Percentiles rank a stretch among this genome's conserved stretches.
Conservation (phyloP, 2,113 vertebrate genomes). For the Campylomormyrus numenius region DNA sequence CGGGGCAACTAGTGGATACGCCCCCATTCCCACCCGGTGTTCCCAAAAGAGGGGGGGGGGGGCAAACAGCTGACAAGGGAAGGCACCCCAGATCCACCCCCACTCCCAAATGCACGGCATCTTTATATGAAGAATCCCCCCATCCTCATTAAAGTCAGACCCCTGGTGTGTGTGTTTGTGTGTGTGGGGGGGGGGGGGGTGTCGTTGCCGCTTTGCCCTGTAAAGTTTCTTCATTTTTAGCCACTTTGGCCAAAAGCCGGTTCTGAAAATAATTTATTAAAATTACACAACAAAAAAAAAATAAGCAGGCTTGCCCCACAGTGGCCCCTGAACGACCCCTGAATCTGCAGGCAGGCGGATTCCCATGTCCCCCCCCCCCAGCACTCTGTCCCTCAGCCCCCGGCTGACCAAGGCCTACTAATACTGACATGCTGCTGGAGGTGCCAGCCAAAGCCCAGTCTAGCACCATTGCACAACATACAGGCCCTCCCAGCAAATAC, state of each 20-base stretch:
- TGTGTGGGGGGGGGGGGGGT: not conserved
- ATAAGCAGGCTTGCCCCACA: not conserved
- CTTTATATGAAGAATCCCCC: not conserved
- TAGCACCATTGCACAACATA: not conserved
- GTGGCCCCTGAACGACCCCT: not conserved
- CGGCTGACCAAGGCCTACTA: not conserved
- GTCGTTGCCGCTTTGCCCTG: not conserved
- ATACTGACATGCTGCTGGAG: not conserved
- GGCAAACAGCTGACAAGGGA: not conserved
- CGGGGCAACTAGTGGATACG: not conserved
- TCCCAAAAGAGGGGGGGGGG: not conserved
- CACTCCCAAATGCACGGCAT: not conserved
- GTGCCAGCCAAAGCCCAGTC: not conserved
- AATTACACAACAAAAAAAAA: slow-evolving; percentile 18
- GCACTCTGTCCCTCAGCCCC: not conserved
- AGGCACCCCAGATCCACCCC: not conserved
- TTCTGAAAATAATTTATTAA: slow-evolving; percentile 6
- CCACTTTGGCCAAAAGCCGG: slow-evolving; percentile 6
- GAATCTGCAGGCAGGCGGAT: not conserved
- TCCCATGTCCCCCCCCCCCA: not conserved
- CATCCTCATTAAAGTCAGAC: not conserved
- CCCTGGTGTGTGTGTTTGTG: not conserved
- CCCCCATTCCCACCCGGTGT: not conserved
- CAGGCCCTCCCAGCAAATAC: not conserved
- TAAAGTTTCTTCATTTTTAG: not conserved